Evolutionary conservation across 2,888 invertebrate genomes (phyloP), one percentile per base, ranked within the genome.

Genomic region (Drosophila ezoana): DNA sequence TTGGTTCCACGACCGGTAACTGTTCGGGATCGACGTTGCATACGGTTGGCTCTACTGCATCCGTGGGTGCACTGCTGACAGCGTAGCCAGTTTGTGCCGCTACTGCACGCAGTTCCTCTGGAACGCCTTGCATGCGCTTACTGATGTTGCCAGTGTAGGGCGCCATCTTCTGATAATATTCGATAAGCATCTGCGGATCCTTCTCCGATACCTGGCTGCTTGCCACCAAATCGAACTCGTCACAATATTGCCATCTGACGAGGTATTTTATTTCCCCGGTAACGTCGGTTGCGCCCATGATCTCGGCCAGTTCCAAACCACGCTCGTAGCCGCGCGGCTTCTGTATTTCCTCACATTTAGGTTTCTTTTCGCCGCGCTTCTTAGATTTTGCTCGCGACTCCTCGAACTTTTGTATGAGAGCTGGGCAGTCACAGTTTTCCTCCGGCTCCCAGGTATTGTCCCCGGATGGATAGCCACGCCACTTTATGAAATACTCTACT

Each of bases 391-490:
- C 91, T 1, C 96, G 94, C 0, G 95, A 95, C 13, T 95, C 95
- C 91, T 98, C 98, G 92, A 96, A 98, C 2, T 96, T 95, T 72
- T 95, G 94, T 77, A 97, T 97, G 20, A 97, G 93, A 72, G 96
- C 96, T 0, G 98, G 98, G 91, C 98, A 98, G 82, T 98, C 97
- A 4, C 98, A 93, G 89, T 98, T 97, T 81, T 97, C 97, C 89
- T 97, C 97, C 0, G 98, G 98, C 88, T 98, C 98, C 98, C 98
- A 98, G 0, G 98, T 98, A 87, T 98, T 98, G 80, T 98, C 98
- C 8, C 95, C 95, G 89, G 94, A 95, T 14, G 95, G 95, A 90
- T 97, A 97, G 3, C 96, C 96, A 85, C 95, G 95, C 96, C 96
- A 96, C 91, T 96, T 96, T 13, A 96, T 92, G 63, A 93, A 95